Percentiles rank a stretch among this genome's conserved stretches.
phyloP scores from a whole-genome alignment of 2,797 vertebrate species.

The Oreochromis grahami region DNA sequence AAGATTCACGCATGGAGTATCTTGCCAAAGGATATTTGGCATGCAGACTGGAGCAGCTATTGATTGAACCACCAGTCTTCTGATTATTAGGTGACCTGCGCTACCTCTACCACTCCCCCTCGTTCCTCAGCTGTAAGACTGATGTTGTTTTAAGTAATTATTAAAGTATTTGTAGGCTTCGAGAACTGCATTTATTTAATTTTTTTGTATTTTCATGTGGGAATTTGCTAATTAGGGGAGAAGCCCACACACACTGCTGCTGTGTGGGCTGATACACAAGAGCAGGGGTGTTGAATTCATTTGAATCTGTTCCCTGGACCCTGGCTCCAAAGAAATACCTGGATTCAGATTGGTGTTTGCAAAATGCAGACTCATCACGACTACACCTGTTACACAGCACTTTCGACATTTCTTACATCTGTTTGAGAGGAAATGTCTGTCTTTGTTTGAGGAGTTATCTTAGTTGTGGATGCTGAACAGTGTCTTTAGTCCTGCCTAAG shows the following conservation, averaged over 20 bases:
- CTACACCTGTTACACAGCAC: background rate
- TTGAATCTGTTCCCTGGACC: background rate
- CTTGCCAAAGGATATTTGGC: background rate
- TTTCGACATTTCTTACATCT: background rate
- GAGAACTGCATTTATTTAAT: rapidly evolving
- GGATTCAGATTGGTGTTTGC: background rate
- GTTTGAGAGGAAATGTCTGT: background rate
- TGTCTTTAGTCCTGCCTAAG: background rate
- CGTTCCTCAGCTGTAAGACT: background rate
- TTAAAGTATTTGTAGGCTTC: background rate
- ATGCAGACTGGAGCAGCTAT: background rate
- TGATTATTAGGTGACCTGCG: background rate
- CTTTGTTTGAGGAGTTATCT: background rate
- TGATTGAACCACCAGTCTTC: background rate
- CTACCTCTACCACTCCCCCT: background rate
- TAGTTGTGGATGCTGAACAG: background rate
- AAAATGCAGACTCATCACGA: background rate
- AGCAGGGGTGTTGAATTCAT: background rate
- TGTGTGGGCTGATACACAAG: background rate
- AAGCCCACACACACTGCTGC: background rate
- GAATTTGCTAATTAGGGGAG: background rate
- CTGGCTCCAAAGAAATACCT: background rate
- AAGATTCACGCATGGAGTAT: background rate
- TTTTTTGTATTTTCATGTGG: background rate
- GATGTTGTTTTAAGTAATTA: background rate